Percentiles rank a stretch among this genome's conserved stretches.
phyloP scores from a whole-genome alignment of 2,113 vertebrate genomes.

The Ginglymostoma cirratum region DNA sequence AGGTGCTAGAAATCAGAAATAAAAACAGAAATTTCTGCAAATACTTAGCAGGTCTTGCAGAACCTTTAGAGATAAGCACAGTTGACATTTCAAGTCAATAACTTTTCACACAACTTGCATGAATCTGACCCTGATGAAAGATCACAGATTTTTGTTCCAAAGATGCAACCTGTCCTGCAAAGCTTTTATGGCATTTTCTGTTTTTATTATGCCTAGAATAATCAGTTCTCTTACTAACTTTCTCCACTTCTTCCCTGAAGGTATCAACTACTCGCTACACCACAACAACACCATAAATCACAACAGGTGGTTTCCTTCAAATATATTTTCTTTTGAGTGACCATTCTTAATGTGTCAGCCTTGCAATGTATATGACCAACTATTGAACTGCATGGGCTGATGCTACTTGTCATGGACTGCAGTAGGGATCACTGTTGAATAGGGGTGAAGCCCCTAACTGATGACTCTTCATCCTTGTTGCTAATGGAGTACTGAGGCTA shows the following conservation, averaged over 20 bases:
- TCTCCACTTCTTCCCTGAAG: background rate
- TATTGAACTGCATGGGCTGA: background rate
- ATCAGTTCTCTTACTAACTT: background rate
- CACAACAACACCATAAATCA: background rate
- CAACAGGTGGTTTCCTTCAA: background rate
- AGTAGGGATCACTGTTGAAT: background rate
- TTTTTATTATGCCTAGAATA: background rate
- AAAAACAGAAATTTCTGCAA: background rate
- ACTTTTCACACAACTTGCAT: background rate
- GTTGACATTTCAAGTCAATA: background rate
- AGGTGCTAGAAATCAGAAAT: background rate
- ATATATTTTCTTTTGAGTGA: background rate
- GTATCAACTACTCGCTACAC: background rate
- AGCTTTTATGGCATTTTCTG: background rate
- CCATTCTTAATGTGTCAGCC: background rate
- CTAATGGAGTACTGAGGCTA: background rate
- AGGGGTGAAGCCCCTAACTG: background rate
- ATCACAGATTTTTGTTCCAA: background rate
- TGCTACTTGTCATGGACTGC: background rate
- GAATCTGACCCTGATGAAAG: background rate
- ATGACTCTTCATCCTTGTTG: background rate
- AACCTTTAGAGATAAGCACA: background rate
- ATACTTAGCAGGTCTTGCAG: background rate
- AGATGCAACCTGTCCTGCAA: background rate
- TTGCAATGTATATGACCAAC: background rate